phyloP scores from a whole-genome alignment of 2,888 invertebrate species.

The Diarsia dahlii region DNA sequence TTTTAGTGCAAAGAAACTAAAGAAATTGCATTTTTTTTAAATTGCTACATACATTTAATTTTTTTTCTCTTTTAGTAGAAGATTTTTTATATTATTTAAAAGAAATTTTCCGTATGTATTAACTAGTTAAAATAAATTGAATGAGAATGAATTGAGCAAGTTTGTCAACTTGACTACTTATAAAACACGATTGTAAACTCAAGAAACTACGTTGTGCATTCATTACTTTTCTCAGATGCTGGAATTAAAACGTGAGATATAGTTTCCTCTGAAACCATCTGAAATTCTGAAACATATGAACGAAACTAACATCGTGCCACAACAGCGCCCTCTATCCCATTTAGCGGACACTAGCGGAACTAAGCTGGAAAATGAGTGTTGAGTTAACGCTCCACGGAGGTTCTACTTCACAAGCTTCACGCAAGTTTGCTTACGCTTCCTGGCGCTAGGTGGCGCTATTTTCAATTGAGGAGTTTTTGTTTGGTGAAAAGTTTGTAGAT shows the following conservation, averaged over 20 bases:
- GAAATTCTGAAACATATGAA: neutral
- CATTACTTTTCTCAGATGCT: neutral
- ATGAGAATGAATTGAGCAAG: neutral
- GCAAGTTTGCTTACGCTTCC: neutral
- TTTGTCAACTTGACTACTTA: neutral
- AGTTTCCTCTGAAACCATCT: neutral
- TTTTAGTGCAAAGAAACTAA: neutral
- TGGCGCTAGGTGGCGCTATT: constrained; percentile 57
- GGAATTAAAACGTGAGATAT: neutral
- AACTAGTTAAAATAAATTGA: neutral
- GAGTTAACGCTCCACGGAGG: neutral
- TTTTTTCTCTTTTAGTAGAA: neutral
- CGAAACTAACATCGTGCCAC: neutral
- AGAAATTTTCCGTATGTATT: neutral
- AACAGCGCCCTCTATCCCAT: constrained; percentile 38
- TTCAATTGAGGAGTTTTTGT: constrained; percentile 21
- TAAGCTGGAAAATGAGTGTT: neutral
- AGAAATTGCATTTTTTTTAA: neutral
- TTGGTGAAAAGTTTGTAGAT: constrained; percentile 33
- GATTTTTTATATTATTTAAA: neutral
- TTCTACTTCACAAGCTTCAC: constrained; percentile 3
- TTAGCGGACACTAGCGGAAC: constrained; percentile 4
- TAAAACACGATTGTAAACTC: neutral
- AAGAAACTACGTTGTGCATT: neutral
- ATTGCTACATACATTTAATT: neutral